Conservation (phyloP, 2,888 invertebrate genomes). For the Nemoura dubitans region DNA sequence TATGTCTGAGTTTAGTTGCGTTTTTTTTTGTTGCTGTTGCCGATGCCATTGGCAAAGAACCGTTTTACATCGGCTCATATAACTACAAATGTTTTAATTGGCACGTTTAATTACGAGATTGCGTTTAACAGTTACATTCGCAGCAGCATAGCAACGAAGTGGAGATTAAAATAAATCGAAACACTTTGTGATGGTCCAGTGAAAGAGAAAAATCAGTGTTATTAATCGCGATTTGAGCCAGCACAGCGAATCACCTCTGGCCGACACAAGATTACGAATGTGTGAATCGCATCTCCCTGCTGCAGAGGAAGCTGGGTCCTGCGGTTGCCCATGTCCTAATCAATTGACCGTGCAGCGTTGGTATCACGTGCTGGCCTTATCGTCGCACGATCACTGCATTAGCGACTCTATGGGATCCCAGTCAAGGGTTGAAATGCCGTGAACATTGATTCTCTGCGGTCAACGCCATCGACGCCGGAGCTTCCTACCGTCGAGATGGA, state of each 20-base stretch:
- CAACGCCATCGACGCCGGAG: background rate
- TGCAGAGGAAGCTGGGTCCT: background rate
- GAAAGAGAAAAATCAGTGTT: background rate
- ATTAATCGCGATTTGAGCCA: background rate
- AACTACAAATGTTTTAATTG: background rate
- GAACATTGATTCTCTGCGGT: constrained; percentile 33
- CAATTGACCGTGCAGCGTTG: constrained; percentile 17
- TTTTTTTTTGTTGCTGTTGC: background rate
- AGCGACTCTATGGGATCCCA: constrained; percentile 28
- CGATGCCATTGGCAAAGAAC: background rate
- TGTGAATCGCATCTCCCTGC: background rate
- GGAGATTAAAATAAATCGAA: background rate
- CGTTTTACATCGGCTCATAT: background rate
- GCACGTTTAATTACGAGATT: background rate
- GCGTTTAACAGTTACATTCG: background rate
- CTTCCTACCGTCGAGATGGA: background rate
- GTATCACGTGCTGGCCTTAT: background rate
- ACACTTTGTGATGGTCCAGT: background rate
- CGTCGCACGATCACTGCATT: constrained; percentile 31
- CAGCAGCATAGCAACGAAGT: background rate
- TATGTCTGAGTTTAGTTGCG: background rate
- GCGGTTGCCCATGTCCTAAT: constrained; percentile 28
- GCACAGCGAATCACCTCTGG: background rate
- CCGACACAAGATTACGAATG: background rate
- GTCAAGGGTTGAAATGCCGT: constrained; percentile 35